phyloP scores from a whole-genome alignment of 2,888 invertebrate genomes.

The Eremobia ochroleuca region DNA sequence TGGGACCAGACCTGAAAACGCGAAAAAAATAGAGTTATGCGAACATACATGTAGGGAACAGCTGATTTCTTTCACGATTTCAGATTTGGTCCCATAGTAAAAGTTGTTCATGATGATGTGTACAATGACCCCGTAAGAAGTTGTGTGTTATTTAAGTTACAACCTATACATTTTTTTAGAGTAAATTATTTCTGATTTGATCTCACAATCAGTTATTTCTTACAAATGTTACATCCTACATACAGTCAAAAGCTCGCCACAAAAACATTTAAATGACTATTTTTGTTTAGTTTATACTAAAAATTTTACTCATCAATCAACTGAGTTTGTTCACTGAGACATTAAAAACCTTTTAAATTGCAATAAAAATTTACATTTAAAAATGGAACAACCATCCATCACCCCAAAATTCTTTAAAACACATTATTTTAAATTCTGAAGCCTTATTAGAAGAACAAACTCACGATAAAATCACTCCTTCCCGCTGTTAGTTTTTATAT shows the following conservation, averaged over 20 bases:
- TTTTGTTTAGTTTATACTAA: neutral
- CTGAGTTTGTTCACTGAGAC: neutral
- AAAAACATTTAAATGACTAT: neutral
- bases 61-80: no score
- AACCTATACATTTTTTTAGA: no score
- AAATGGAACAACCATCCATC: slow-evolving; percentile 10
- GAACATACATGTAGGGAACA: no score
- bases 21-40: no score
- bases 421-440: neutral
- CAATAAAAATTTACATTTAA: neutral
- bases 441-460: slow-evolving; percentile 21
- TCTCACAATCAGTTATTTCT: neutral
- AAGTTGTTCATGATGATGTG: no score
- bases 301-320: slow-evolving; percentile 1
- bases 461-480: slow-evolving; percentile 29
- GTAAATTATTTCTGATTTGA: neutral
- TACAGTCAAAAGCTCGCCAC: neutral
- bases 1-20: no score
- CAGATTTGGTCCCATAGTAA: no score
- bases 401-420: neutral
- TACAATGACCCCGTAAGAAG: no score
- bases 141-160: no score
- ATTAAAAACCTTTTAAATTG: neutral
- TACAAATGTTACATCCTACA: neutral
- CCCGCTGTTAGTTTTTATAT: slow-evolving; percentile 39